Base-by-base conservation (phyloP, 2,797 vertebrate species). In the Gila robusta region DNA sequence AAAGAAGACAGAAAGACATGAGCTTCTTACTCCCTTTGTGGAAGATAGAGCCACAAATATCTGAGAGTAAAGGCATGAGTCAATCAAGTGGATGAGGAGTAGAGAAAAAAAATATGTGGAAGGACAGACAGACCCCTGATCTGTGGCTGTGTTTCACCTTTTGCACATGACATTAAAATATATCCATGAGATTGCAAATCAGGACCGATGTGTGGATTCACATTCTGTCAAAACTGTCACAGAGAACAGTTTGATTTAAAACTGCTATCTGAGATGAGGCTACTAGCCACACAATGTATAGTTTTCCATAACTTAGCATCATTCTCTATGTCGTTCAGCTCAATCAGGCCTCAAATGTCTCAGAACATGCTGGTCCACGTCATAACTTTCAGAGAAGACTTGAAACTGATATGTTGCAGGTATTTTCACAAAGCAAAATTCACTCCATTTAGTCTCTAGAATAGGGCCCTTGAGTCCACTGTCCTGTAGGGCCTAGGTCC, bases 1-100 rank as follows among this genome's bases (percentile, higher is more conserved):
- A 71, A 64, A 80, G 69, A 80, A 84, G 85, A 79, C 62, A 77
- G 83, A 86, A 81, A 81, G 44, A 74, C 78, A 81, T 4, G 47
- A 74, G 73, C 5, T 49, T 72, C 21, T 28, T 47, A 32, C 21
- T 73, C 44, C 76, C 82, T 86, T 54, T 80, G 67, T 77, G 74
- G 70, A 74, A 64, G 56, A 74, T 17, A 32, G n/a, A 76, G 32
- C 67, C 79, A 12, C 70, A 54, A 81, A 83, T 84, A 78, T 47
- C n/a, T 69, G 39, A 69, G 76, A 85, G 49, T 84, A 26, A 54
- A 79, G 64, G 67, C 49, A 59, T 79, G 49, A 71, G 37, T 44
- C 21, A 71, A 85, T 70, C 7, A 5, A 56, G 52, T 71, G 76
- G 26, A 70, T 70, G 73, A 52, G 64, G 26, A 56, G 67, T 73